These are phyloP conservation scores for Lapara coniferarum DNA, from an alignment of 2,888 invertebrate genomes.

Conservation along the genomic window DNA sequence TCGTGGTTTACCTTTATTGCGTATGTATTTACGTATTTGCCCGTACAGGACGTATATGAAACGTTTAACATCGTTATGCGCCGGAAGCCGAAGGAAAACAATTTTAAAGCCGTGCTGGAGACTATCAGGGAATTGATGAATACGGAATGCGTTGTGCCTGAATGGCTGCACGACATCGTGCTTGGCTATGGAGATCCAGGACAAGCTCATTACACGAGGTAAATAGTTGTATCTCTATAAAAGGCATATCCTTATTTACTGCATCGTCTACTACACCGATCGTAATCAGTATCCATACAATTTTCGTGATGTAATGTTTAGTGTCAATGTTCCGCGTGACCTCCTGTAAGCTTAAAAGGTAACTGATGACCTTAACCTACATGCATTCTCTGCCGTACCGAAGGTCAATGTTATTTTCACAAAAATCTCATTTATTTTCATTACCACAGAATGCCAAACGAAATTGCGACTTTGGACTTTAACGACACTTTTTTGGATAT, in stretches of 20 bases:
- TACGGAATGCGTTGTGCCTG: constrained; percentile 98
- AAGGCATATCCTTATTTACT: neutral
- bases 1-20: constrained; percentile 5
- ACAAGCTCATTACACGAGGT: constrained; percentile 97
- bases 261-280: too few species aligned
- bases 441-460: constrained; percentile 90
- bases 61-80: constrained; percentile 98
- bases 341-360: too few species aligned
- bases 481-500: constrained; percentile 98
- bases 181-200: constrained; percentile 99
- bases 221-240: constrained; percentile 32
- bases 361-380: too few species aligned
- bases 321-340: too few species aligned
- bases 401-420: neutral
- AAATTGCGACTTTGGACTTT: constrained; percentile 94
- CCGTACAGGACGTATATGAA: constrained; percentile 89
- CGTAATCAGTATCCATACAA: too few species aligned
- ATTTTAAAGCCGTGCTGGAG: constrained; percentile 99
- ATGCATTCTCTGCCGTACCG: too few species aligned
- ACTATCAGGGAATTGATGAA: constrained; percentile 99
- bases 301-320: too few species aligned
- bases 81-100: constrained; percentile 99
- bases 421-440: constrained; percentile 27
- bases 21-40: neutral
- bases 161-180: constrained; percentile 98